These are phyloP conservation scores for Miltochrista miniata DNA, from an alignment of 2,888 invertebrate genomes.

Conservation along the genomic window DNA sequence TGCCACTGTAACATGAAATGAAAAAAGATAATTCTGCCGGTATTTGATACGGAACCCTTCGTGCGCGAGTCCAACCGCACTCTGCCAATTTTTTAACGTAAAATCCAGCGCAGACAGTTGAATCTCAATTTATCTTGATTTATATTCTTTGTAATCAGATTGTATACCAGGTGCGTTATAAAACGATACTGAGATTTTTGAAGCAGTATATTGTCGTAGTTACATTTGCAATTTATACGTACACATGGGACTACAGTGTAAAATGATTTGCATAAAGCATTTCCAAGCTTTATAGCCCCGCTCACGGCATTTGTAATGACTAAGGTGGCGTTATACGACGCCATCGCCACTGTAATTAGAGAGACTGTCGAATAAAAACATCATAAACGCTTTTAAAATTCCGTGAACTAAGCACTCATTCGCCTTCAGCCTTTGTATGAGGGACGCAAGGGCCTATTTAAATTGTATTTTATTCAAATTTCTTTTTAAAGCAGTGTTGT, in stretches of 20 bases:
- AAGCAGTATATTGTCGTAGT: slow-evolving; percentile 1
- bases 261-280: slow-evolving; percentile 76
- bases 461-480: not conserved
- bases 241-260: slow-evolving; percentile 25
- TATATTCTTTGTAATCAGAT: no score
- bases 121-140: no score
- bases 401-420: slow-evolving; percentile 41
- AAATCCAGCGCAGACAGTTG: no score
- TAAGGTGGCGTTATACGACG: slow-evolving; percentile 71
- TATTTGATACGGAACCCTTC: no score
- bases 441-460: slow-evolving; percentile 17
- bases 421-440: slow-evolving; percentile 28
- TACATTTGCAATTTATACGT: slow-evolving; percentile 17
- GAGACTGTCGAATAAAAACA: slow-evolving; percentile 62
- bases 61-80: no score
- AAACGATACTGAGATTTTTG: slow-evolving; percentile 4
- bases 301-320: slow-evolving; percentile 77
- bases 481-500: no score
- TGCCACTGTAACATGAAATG: no score
- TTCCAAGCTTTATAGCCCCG: slow-evolving; percentile 67
- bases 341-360: slow-evolving; percentile 72
- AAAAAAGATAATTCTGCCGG: no score
- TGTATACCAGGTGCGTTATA: no score
- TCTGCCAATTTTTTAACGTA: no score
- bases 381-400: slow-evolving; percentile 61